phyloP scores from a whole-genome alignment of 2,113 vertebrate genomes.

The Clarias batrachus region DNA sequence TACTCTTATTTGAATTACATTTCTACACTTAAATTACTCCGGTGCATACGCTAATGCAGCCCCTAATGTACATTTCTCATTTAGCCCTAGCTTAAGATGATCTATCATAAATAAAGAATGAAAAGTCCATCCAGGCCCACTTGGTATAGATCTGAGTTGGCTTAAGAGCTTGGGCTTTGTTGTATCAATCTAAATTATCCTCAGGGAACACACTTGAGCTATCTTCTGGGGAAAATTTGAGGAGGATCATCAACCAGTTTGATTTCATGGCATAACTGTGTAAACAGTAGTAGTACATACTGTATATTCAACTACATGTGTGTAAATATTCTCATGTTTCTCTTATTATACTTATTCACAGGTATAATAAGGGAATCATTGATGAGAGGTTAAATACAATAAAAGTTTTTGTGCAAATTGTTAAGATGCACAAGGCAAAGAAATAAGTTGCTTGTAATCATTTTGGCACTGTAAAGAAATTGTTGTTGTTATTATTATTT shows the following conservation, averaged over 20 bases:
- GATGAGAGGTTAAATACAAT: background rate
- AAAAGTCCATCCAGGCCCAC: constrained; percentile 56
- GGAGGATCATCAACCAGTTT: constrained; percentile 10
- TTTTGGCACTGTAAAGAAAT: background rate
- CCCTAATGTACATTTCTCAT: constrained; percentile 65
- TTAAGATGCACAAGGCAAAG: background rate
- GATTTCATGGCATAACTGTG: constrained; percentile 20
- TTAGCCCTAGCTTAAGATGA: constrained; percentile 61
- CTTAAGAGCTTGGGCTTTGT: constrained; percentile 50
- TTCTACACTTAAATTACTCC: constrained; percentile 58
- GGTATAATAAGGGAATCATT: background rate
- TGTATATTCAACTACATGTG: background rate
- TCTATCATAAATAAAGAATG: constrained; percentile 69
- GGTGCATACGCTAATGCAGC: constrained; percentile 64
- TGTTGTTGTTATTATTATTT: too few relatives aligned
- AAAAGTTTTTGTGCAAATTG: background rate
- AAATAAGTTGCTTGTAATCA: background rate
- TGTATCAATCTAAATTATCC: constrained; percentile 53
- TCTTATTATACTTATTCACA: background rate
- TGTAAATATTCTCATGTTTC: background rate
- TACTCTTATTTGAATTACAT: constrained; percentile 60
- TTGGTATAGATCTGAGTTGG: constrained; percentile 59
- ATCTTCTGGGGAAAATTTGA: constrained; percentile 34
- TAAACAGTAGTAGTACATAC: background rate
- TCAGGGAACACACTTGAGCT: constrained; percentile 43